A percentile compares a stretch with the other conserved stretches of the same genome.
Conservation (phyloP, 2,888 invertebrate species). For the Suillia variegata region DNA sequence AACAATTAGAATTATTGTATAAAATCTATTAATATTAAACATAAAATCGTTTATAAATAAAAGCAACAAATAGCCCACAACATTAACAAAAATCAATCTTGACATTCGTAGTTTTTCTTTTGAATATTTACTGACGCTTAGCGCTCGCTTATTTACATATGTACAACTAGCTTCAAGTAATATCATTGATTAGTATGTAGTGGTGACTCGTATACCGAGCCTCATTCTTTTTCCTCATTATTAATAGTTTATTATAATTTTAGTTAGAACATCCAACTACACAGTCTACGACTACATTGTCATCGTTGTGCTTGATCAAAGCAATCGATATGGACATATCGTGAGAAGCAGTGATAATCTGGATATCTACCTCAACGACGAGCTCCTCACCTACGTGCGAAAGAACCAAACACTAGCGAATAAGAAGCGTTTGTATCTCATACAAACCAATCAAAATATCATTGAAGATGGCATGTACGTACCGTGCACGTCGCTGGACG, state of each 20-base stretch:
- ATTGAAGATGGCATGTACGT: neutral
- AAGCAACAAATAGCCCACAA: no score
- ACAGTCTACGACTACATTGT: constrained; percentile 21
- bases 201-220: no score
- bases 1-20: no score
- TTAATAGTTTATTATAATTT: constrained; percentile 4
- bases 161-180: neutral
- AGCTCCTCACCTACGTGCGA: constrained; percentile 21
- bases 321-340: constrained; percentile 10
- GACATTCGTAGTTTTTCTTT: no score
- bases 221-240: no score
- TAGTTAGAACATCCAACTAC: constrained; percentile 21
- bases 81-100: no score
- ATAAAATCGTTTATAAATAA: no score
- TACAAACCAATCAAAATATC: constrained; percentile 24
- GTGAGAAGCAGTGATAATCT: constrained; percentile 18
- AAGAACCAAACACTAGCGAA: constrained; percentile 16
- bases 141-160: no score
- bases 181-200: no score
- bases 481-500: neutral
- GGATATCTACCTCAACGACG: constrained; percentile 16
- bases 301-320: constrained; percentile 26
- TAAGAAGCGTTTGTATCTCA: constrained; percentile 19
- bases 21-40: no score
- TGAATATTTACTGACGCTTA: no score